Percentiles rank a stretch among this genome's conserved stretches.
phyloP scores from a whole-genome alignment of 2,888 invertebrate species.

The Hirudinaria manillensis region DNA sequence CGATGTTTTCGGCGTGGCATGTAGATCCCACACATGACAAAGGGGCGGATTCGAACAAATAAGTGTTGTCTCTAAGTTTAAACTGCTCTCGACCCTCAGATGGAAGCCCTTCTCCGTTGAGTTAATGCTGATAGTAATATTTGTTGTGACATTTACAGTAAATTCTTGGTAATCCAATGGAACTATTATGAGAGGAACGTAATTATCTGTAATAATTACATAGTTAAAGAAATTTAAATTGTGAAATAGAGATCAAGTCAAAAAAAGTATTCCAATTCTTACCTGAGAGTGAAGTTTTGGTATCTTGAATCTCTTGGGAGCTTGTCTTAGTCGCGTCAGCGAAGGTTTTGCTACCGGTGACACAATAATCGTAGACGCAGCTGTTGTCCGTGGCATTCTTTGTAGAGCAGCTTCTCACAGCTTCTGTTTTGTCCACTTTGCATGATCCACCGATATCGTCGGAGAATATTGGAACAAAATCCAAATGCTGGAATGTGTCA shows the following conservation, averaged over 20 bases:
- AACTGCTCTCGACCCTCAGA: background rate
- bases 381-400: background rate
- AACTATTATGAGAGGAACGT: background rate
- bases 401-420: background rate
- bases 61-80: background rate
- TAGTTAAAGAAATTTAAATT: background rate
- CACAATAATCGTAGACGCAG: slow-evolving; percentile 19
- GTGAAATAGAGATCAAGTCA: background rate
- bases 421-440: background rate
- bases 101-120: background rate
- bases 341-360: slow-evolving; percentile 11
- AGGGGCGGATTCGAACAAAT: background rate
- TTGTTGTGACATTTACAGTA: slow-evolving; percentile 20
- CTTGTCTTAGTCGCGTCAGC: background rate
- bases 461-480: slow-evolving; percentile 19
- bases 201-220: background rate
- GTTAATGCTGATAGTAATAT: slow-evolving; percentile 8
- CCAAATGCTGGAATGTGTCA: background rate
- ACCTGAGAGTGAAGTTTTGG: background rate
- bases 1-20: background rate
- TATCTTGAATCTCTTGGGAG: background rate
- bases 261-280: background rate
- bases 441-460: slow-evolving; percentile 13
- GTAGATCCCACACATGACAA: slow-evolving; percentile 11
- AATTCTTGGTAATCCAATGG: background rate